Evolutionary conservation across 1,140 invertebrate species (phyloP).

Genomic region (Formica selysi): DNA sequence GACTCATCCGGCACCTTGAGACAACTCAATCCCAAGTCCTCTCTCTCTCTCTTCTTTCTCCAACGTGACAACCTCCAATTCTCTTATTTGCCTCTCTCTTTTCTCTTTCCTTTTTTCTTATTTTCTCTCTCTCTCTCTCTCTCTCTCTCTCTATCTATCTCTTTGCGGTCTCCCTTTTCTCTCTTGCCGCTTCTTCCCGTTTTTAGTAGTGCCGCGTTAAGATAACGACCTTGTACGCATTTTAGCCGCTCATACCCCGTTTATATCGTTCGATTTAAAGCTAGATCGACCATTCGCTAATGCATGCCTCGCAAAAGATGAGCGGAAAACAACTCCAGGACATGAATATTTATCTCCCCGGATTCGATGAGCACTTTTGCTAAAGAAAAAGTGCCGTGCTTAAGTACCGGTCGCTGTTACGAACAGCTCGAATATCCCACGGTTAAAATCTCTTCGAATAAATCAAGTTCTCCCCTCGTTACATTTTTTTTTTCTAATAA

Average conservation of each 20-base stretch:
- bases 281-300: slow-evolving; percentile 79
- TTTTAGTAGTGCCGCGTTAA: slow-evolving; percentile 77
- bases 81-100: slow-evolving; percentile 54
- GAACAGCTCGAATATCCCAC: slow-evolving; percentile 45
- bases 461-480: slow-evolving; percentile 30
- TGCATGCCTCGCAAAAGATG: slow-evolving; percentile 73
- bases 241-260: slow-evolving; percentile 74
- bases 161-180: slow-evolving; percentile 27
- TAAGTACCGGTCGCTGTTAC: slow-evolving; percentile 61
- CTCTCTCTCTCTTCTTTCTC: slow-evolving; percentile 11
- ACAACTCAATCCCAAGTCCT: slow-evolving; percentile 77
- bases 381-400: slow-evolving; percentile 68
- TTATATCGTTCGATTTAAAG: slow-evolving; percentile 69
- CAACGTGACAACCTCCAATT: slow-evolving; percentile 35
- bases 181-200: slow-evolving; percentile 57
- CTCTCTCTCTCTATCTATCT: neutral
- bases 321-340: slow-evolving; percentile 58
- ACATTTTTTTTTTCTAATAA: slow-evolving; percentile 29
- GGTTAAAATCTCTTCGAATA: slow-evolving; percentile 53
- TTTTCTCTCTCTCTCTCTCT: slow-evolving; percentile 16
- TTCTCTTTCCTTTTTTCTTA: slow-evolving; percentile 28
- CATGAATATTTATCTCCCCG: slow-evolving; percentile 77
- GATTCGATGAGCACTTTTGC: slow-evolving; percentile 72
- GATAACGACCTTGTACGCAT: slow-evolving; percentile 80
- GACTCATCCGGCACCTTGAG: slow-evolving; percentile 75